A percentile compares a stretch with the other conserved stretches of the same genome.
phyloP scores from a whole-genome alignment of 2,113 vertebrate species.

The Syngnathus typhle region DNA sequence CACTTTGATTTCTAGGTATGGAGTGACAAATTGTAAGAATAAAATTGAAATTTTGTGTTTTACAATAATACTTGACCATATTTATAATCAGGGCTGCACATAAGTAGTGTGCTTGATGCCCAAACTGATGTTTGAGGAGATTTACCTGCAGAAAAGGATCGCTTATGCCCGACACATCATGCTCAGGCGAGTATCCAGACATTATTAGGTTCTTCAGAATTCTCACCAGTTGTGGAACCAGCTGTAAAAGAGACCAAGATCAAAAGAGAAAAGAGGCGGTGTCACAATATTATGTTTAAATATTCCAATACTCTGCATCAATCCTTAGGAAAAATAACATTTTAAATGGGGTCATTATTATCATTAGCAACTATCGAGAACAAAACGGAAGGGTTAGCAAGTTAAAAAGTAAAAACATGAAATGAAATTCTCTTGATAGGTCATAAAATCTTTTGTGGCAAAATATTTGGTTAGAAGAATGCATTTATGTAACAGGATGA shows the following conservation, averaged over 20 bases:
- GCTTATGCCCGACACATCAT: constrained; percentile 98
- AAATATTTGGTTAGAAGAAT: not conserved
- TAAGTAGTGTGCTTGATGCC: too few relatives aligned
- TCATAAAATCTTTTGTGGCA: not conserved
- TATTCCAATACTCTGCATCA: not conserved
- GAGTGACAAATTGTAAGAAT: too few relatives aligned
- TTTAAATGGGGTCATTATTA: constrained; percentile 1
- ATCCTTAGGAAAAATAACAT: not conserved
- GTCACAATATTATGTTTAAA: constrained; percentile 32
- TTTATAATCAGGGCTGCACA: too few relatives aligned
- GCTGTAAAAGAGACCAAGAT: constrained; percentile 72
- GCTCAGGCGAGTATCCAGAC: constrained; percentile 99
- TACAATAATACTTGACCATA: too few relatives aligned
- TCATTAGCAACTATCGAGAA: constrained; percentile 3
- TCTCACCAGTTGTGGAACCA: constrained; percentile 97
- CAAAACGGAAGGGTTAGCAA: not conserved
- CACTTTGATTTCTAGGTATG: too few relatives aligned
- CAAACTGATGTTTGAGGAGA: not conserved
- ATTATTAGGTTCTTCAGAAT: constrained; percentile 99
- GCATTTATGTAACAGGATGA: not conserved
- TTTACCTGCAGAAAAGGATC: constrained; percentile 97
- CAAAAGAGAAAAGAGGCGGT: constrained; percentile 33
- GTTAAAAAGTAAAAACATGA: not conserved
- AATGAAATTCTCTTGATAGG: not conserved
- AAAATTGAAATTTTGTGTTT: too few relatives aligned